These are phyloP conservation scores for Lasioglossum figueresi DNA, from an alignment of 2,888 invertebrate species.

Conservation along the genomic window DNA sequence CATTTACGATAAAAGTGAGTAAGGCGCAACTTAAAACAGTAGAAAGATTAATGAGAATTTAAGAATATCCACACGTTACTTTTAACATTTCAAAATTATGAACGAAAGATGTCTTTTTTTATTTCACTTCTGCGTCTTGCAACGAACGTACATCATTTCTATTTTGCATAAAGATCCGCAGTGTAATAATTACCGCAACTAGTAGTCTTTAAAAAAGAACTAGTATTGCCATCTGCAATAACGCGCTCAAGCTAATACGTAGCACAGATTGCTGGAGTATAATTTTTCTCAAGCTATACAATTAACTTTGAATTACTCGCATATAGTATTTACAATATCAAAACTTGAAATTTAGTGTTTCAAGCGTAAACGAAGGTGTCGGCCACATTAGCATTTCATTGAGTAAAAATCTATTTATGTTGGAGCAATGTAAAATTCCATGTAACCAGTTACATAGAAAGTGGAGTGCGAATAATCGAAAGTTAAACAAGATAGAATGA, in stretches of 20 bases:
- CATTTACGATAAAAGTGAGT: neutral
- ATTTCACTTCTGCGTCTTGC: too few species aligned
- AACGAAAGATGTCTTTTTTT: neutral
- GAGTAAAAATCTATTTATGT: too few species aligned
- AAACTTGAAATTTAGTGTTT: too few species aligned
- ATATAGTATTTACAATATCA: too few species aligned
- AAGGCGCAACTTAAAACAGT: neutral
- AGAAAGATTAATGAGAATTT: neutral
- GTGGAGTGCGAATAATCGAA: too few species aligned
- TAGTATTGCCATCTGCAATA: neutral
- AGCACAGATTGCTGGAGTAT: neutral
- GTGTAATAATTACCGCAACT: slow-evolving; percentile 1
- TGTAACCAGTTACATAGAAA: too few species aligned
- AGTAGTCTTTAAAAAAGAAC: neutral
- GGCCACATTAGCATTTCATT: too few species aligned
- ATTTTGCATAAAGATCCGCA: neutral
- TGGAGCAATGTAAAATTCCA: too few species aligned
- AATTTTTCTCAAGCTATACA: neutral
- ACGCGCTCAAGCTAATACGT: neutral
- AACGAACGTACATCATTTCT: neutral
- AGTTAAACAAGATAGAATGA: neutral
- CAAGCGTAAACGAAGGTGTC: too few species aligned
- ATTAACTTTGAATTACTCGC: neutral
- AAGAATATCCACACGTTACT: neutral
- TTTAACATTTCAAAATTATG: neutral